Base-by-base conservation (phyloP, 2,888 invertebrate genomes). In the Cheilosia variabilis region DNA sequence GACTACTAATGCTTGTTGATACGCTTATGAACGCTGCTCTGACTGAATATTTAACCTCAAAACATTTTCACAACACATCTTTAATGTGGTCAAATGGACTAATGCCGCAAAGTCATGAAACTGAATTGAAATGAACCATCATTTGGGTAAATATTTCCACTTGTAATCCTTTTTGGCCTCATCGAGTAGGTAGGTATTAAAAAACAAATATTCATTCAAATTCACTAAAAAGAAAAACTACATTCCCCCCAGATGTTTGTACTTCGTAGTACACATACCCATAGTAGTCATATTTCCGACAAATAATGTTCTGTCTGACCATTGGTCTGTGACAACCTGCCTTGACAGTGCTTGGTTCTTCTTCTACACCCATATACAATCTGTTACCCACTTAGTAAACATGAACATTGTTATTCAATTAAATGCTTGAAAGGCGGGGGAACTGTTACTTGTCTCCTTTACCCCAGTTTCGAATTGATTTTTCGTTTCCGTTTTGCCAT, bases 371-470 rank as follows among this genome's bases (percentile, higher is more conserved):
- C 43, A 43, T 55, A 55, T 47, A 37, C 55, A 57, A 65, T 65
- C 63, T 73, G 55, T 73, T 73, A 63, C 57, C 63, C 63, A 73
- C 63, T 73, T 73, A 73, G 53, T 63, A 73, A 73, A 73, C 63
- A 73, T 63, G 73, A 34, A 55, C 63, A 53, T 63, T 63, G 73
- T 73, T 73, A 69, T 69, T 73, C 63, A 63, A 73, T 63, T 65
- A 65, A 73, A 65, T 55, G 63, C 27, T 24, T 27, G 63, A 34
- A 17, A 15, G 17, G 19, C 19, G 55, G 55, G 55, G 34, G 7
- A 24, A 62, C 34, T 62, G 73, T 47, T 45, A 63, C 62, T 63
- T 53, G 62, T 73, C 62, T 55, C 31, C 55, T 24, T 53, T 63
- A n/a, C 17, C 57, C 31, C 47, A 17, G 22, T 37, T 53, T 43